Evolutionary conservation across 2,797 vertebrate species (phyloP).

Genomic region (Pitangus sulphuratus): DNA sequence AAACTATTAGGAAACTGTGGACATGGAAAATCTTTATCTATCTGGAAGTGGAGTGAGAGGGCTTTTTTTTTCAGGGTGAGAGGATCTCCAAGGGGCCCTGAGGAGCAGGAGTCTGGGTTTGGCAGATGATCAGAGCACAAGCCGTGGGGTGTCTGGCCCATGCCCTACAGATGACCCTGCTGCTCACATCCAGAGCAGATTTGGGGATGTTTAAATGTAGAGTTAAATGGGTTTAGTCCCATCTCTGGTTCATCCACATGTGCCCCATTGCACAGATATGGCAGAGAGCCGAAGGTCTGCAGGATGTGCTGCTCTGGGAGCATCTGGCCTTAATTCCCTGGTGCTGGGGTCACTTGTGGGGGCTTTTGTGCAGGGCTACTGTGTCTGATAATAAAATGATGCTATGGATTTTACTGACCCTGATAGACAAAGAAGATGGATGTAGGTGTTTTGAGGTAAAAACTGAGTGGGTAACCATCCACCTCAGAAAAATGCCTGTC

Average conservation of each 20-base stretch:
- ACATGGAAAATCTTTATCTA: rapidly evolving
- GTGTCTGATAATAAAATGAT: neutral
- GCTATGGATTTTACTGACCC: neutral
- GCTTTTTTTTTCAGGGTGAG: rapidly evolving
- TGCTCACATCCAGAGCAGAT: neutral
- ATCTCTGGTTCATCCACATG: neutral
- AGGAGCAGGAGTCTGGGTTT: neutral
- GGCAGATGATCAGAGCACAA: neutral
- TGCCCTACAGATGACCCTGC: neutral
- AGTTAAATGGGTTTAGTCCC: neutral
- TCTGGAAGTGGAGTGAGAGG: neutral
- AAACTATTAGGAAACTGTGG: neutral
- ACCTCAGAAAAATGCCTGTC: neutral
- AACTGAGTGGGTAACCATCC: rapidly evolving
- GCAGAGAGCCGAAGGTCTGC: neutral
- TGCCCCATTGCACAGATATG: neutral
- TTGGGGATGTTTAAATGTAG: neutral
- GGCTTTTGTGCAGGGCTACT: neutral
- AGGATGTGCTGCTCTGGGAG: rapidly evolving
- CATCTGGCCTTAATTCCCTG: neutral
- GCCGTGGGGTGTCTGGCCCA: rapidly evolving
- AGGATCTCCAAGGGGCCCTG: neutral
- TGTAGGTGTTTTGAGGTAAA: neutral
- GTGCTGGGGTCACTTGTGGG: rapidly evolving
- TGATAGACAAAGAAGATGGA: rapidly evolving